phyloP scores from a whole-genome alignment of 2,113 vertebrate genomes.

The Rhipidura dahli region DNA sequence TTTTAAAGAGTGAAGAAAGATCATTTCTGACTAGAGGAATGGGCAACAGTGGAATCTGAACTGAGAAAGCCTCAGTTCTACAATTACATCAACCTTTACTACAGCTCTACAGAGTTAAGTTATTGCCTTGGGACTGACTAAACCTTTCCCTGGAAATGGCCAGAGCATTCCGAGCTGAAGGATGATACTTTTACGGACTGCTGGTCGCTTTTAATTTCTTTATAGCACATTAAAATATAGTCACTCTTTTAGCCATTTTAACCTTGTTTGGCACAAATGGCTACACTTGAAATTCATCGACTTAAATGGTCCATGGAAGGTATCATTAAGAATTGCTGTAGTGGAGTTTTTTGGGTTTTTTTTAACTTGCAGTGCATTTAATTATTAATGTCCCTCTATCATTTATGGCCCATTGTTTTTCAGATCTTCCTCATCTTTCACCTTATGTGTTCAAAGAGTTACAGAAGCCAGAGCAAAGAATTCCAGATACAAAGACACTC shows the following conservation, averaged over 20 bases:
- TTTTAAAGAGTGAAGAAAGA: background rate
- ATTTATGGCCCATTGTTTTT: slow-evolving; percentile 48
- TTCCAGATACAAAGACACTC: background rate
- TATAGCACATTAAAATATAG: slow-evolving; percentile 69
- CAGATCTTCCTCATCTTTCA: slow-evolving; percentile 42
- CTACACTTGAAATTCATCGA: slow-evolving; percentile 69
- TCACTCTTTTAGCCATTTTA: slow-evolving; percentile 69
- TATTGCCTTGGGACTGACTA: slow-evolving; percentile 53
- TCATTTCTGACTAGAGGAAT: background rate
- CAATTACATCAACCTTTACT: slow-evolving; percentile 9
- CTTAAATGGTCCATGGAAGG: slow-evolving; percentile 59
- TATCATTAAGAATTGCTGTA: slow-evolving; percentile 62
- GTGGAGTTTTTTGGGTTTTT: background rate
- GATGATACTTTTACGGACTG: slow-evolving; percentile 64
- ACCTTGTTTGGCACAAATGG: slow-evolving; percentile 77
- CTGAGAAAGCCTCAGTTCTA: background rate
- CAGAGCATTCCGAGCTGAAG: slow-evolving; percentile 58
- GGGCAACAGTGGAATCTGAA: background rate
- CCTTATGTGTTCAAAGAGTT: slow-evolving; percentile 16
- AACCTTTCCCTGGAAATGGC: slow-evolving; percentile 61
- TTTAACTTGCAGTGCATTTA: slow-evolving; percentile 12
- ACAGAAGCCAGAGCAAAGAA: background rate
- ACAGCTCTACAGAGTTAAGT: slow-evolving; percentile 8
- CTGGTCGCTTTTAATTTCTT: slow-evolving; percentile 72
- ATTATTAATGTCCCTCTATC: slow-evolving; percentile 43